phyloP scores from a whole-genome alignment of 1,140 invertebrate species.

The Drosophila neocordata region DNA sequence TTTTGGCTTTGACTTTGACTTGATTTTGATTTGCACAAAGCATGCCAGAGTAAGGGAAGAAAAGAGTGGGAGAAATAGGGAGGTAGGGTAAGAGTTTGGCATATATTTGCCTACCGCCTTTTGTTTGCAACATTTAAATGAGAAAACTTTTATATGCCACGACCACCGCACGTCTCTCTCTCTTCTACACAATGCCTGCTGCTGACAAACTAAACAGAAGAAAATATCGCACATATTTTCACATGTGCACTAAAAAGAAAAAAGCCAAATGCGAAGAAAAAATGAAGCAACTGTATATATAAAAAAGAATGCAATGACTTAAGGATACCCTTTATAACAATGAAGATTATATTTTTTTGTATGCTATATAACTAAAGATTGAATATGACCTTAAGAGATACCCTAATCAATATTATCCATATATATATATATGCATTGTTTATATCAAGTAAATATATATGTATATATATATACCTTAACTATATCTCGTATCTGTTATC shows the following conservation, averaged over 20 bases:
- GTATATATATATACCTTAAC: too few species aligned
- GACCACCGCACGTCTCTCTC: not conserved
- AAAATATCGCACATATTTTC: conserved; percentile 4
- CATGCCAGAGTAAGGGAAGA: too few species aligned
- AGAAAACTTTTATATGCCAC: conserved; percentile 53
- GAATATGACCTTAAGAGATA: too few species aligned
- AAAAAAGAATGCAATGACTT: not conserved
- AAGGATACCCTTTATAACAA: not conserved
- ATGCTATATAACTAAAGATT: too few species aligned
- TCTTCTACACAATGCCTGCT: not conserved
- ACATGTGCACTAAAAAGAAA: conserved; percentile 6
- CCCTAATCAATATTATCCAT: too few species aligned
- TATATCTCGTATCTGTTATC: too few species aligned
- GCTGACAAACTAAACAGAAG: not conserved
- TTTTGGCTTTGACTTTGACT: conserved; percentile 44
- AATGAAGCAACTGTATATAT: not conserved
- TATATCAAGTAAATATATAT: too few species aligned
- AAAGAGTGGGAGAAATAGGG: too few species aligned
- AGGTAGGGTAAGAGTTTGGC: conserved; percentile 21
- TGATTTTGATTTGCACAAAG: conserved; percentile 48
- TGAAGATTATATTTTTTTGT: too few species aligned
- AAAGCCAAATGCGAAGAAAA: not conserved
- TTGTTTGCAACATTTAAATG: conserved; percentile 64
- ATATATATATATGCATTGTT: too few species aligned
- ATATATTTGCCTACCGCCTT: conserved; percentile 51